Percentiles rank a stretch among this genome's conserved stretches.
phyloP scores from a whole-genome alignment of 1,140 invertebrate genomes.

The Armadillidium nasatum region DNA sequence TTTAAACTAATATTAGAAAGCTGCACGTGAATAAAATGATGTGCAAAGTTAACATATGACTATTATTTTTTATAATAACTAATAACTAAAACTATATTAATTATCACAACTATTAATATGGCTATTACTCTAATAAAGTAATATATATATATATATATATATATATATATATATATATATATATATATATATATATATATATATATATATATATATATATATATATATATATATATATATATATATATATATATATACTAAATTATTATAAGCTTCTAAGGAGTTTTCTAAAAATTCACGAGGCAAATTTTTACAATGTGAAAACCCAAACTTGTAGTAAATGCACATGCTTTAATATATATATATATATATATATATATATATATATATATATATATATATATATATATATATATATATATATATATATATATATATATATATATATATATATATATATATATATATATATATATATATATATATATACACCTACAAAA shows the following conservation, averaged over 20 bases:
- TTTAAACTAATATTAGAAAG: not conserved
- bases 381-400: constrained; percentile 3
- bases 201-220: constrained; percentile 5
- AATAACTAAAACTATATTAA: not conserved
- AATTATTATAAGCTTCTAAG: not conserved
- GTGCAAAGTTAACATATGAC: not conserved
- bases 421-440: constrained; percentile 14
- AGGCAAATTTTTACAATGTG: constrained; percentile 9
- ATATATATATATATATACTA: constrained; percentile 6
- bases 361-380: constrained; percentile 22
- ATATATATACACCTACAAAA: not conserved
- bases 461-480: constrained; percentile 5
- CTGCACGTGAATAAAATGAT: not conserved
- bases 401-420: constrained; percentile 4
- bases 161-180: not conserved
- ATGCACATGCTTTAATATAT: constrained; percentile 8
- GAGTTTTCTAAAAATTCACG: constrained; percentile 7
- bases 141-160: not conserved
- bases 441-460: constrained; percentile 2
- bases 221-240: constrained; percentile 2
- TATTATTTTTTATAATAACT: not conserved
- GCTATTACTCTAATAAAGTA: too few relatives aligned
- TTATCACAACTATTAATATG: not conserved
- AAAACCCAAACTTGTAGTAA: not conserved
- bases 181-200: not conserved